These are phyloP conservation scores for Proisotoma minuta DNA, from an alignment of 2,888 invertebrate species.

Conservation along the genomic window DNA sequence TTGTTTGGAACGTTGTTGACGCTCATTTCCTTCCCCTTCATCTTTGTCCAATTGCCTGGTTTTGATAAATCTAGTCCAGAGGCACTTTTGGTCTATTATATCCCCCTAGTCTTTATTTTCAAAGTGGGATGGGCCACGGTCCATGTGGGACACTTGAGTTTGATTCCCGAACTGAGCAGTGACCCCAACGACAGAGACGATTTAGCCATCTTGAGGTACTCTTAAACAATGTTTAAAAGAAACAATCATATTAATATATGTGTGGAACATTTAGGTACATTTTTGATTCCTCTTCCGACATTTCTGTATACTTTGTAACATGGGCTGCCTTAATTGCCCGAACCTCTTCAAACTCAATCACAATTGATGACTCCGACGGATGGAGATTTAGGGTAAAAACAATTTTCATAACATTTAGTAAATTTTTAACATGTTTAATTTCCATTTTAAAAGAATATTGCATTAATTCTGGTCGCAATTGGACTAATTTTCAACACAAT, in stretches of 20 bases:
- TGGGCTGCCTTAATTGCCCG: constrained; percentile 20
- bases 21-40: constrained; percentile 53
- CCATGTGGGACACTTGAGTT: constrained; percentile 57
- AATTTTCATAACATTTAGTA: not conserved
- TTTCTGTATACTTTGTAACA: constrained; percentile 27
- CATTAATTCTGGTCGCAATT: constrained; percentile 46
- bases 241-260: too few relatives aligned
- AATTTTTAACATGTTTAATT: too few relatives aligned
- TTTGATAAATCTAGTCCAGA: constrained; percentile 48
- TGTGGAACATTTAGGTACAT: constrained; percentile 16
- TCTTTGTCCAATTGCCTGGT: constrained; percentile 50
- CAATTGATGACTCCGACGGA: constrained; percentile 41
- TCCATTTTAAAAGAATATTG: constrained; percentile 48
- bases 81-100: constrained; percentile 50
- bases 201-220: constrained; percentile 52
- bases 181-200: constrained; percentile 51
- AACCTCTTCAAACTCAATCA: not conserved
- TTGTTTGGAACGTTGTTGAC: constrained; percentile 48
- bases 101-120: constrained; percentile 53
- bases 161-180: constrained; percentile 54
- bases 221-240: not conserved
- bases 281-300: constrained; percentile 30
- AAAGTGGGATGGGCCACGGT: constrained; percentile 58
- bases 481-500: constrained; percentile 47
- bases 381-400: constrained; percentile 43